A percentile compares a stretch with the other conserved stretches of the same genome.
These are phyloP conservation scores for Choloepus hoffmanni DNA, from an alignment of 2,113 vertebrate species.

Conservation along the genomic window DNA sequence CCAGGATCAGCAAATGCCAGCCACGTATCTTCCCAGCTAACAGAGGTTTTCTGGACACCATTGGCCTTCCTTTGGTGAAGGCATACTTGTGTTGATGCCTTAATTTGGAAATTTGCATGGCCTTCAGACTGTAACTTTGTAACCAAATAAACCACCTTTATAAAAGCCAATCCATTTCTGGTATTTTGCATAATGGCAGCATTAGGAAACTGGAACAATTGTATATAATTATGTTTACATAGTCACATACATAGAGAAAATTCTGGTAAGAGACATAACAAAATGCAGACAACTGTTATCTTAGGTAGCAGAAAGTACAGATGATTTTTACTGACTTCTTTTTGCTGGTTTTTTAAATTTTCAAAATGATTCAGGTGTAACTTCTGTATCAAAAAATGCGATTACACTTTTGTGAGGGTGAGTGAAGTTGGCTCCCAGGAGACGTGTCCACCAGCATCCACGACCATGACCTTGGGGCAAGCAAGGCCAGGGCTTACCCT, in stretches of 20 bases:
- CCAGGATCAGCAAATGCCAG: no score
- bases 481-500: neutral
- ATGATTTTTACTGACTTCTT: neutral
- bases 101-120: no score
- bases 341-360: neutral
- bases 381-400: neutral
- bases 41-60: no score
- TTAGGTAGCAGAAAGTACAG: neutral
- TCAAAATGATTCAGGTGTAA: neutral
- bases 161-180: no score
- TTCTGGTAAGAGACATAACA: neutral
- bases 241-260: neutral
- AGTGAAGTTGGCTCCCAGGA: neutral
- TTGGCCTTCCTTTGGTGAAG: no score
- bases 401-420: neutral
- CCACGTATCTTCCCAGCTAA: no score
- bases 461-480: neutral
- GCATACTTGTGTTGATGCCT: no score
- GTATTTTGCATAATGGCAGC: no score
- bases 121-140: no score
- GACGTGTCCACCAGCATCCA: neutral
- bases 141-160: no score
- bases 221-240: neutral
- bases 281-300: neutral
- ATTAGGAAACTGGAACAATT: no score